Conservation (phyloP, 1,140 invertebrate genomes). For the Drosophila repleta region DNA sequence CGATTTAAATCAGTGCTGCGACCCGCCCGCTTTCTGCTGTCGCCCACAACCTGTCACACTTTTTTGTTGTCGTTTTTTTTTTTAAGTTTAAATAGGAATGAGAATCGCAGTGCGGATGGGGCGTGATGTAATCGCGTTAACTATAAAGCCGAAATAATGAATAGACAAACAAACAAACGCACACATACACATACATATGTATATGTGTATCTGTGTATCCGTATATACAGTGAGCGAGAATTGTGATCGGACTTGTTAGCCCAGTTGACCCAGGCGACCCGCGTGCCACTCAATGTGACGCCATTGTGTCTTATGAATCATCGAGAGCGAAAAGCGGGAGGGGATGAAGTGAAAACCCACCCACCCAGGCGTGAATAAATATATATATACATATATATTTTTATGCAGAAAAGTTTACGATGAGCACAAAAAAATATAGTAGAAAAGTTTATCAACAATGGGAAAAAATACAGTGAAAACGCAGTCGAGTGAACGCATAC, state of each 20-base stretch:
- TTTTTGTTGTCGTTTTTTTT: conserved; percentile 3
- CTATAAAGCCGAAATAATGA: conserved; percentile 46
- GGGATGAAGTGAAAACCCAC: neutral
- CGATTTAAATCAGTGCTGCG: conserved; percentile 46
- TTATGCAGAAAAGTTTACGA: neutral
- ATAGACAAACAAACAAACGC: conserved; percentile 7
- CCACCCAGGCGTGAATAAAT: conserved; percentile 9
- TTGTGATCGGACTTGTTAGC: conserved; percentile 56
- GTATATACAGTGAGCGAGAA: conserved; percentile 52
- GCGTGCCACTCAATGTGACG: conserved; percentile 55
- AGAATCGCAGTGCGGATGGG: conserved; percentile 33
- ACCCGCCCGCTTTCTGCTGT: neutral
- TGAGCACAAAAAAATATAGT: neutral
- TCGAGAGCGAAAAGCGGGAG: neutral
- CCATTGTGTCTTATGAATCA: conserved; percentile 55
- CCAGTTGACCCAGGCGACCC: conserved; percentile 63
- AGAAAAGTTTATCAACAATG: no score
- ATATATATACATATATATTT: neutral
- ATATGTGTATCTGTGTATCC: neutral
- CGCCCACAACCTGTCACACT: conserved; percentile 20
- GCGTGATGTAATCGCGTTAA: conserved; percentile 76
- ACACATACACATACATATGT: conserved; percentile 12
- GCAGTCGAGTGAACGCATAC: neutral
- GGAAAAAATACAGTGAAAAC: neutral
- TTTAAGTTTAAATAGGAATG: conserved; percentile 24